phyloP scores from a whole-genome alignment of 2,888 invertebrate genomes.

The Lithophane semibrunnea region DNA sequence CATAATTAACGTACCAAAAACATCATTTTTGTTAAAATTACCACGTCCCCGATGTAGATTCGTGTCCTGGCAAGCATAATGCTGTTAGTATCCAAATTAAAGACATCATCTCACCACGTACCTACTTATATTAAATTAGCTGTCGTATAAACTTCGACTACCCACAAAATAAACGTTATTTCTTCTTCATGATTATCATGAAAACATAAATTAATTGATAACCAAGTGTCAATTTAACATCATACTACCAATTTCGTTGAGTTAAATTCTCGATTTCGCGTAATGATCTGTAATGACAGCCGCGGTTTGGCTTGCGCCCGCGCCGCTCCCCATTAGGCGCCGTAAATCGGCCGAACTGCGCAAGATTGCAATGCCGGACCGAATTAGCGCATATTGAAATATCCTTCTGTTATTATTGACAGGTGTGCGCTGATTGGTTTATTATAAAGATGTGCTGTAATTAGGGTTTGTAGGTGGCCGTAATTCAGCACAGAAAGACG shows the following conservation, averaged over 20 bases:
- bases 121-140: slow-evolving; percentile 10
- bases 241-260: slow-evolving; percentile 44
- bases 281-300: slow-evolving; percentile 63
- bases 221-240: slow-evolving; percentile 54
- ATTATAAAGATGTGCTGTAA: slow-evolving; percentile 29
- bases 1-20: too few species aligned
- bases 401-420: slow-evolving; percentile 50
- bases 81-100: slow-evolving; percentile 2
- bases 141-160: neutral
- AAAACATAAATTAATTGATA: slow-evolving; percentile 42
- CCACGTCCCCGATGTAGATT: neutral
- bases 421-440: slow-evolving; percentile 49
- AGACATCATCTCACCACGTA: neutral
- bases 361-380: slow-evolving; percentile 52
- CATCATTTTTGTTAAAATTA: neutral
- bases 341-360: slow-evolving; percentile 59
- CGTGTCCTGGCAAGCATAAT: neutral
- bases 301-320: slow-evolving; percentile 37
- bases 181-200: slow-evolving; percentile 26
- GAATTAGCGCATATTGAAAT: slow-evolving; percentile 56
- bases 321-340: slow-evolving; percentile 58
- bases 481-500: neutral
- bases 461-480: slow-evolving; percentile 5
- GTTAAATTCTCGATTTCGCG: slow-evolving; percentile 49
- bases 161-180: slow-evolving; percentile 20